These are phyloP conservation scores for Myotis findleyi DNA, from an alignment of 2,797 vertebrate species.

Conservation along the genomic window DNA sequence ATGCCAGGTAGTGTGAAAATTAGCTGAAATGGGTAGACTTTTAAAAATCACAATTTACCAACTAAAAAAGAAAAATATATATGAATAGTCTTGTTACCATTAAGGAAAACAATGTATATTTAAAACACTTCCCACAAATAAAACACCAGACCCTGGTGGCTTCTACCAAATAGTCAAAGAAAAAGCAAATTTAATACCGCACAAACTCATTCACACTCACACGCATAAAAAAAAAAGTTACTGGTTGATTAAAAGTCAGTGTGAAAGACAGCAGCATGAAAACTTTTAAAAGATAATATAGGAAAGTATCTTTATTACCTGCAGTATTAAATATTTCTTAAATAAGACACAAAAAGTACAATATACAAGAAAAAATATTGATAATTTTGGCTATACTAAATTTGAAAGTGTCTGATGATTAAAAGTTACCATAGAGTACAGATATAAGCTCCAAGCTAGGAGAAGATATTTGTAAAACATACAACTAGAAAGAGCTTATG, in stretches of 20 bases:
- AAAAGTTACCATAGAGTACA: background rate
- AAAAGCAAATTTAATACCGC: background rate
- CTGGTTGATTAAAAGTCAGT: background rate
- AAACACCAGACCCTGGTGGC: background rate
- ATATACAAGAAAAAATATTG: background rate
- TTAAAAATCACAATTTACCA: background rate
- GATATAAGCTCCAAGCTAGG: background rate
- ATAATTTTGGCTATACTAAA: background rate
- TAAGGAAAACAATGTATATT: background rate
- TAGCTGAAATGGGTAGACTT: background rate
- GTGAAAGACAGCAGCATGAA: conserved; percentile 7
- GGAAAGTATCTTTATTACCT: background rate
- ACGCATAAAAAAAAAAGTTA: background rate
- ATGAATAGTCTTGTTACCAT: background rate
- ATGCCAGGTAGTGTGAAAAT: background rate
- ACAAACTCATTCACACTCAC: background rate
- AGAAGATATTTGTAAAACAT: background rate
- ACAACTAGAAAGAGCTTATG: background rate
- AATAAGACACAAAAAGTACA: background rate
- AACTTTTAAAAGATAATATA: background rate
- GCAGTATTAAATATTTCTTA: background rate
- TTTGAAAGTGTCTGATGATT: background rate
- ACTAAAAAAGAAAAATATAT: background rate
- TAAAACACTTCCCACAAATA: background rate
- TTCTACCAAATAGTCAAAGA: background rate